Base-by-base conservation (phyloP, 2,113 vertebrate species). In the Eptatretus burgeri region DNA sequence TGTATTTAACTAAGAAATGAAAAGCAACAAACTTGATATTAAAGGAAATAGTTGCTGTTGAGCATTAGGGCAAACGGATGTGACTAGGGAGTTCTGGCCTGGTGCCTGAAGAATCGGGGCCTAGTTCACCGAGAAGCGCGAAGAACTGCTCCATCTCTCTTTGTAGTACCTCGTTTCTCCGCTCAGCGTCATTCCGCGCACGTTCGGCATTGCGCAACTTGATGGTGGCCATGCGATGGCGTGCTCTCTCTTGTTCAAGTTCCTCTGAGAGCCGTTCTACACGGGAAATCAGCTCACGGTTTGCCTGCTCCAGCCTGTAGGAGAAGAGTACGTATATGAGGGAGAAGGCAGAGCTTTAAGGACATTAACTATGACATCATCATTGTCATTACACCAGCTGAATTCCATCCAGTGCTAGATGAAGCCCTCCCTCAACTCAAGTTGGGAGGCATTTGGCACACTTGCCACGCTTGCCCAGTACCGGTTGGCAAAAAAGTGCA, bases 101-200 rank as follows among this genome's bases (percentile, higher is more conserved):
- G 27, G 27, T 41, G 27, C 27, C 27, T 7, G 27, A 41, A 41
- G 27, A 41, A 7, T 41, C 27, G 27, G 27, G 27, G 27, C 27
- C 27, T 41, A 41, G 27, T 41, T 93, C 91, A 17, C 87, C 86
- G 13, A 95, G 95, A 0, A 89, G 94, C 63, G 91, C 91, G 71
- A 94, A 98, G 68, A 98, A 98, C 73, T 98, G 87, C 73, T 98
- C 89, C 91, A 98, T 98, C 71, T 98, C 91, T 64, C 85, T 93
- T 76, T 98, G 91, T 51, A 98, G 75, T 82, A 87, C 93, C 69
- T 84, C 80, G 1, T 96, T 98, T 64, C 91, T 80, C 65, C 85
- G 85, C 74, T 98, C 91, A 0, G 89, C 91, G 2, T 98, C 91
- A 1, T 98, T 85, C 68, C 87, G 94, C 2, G 91, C 91, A 1